These are phyloP conservation scores for Ptilorrhoa leucosticta DNA, from an alignment of 2,113 vertebrate genomes.

Conservation along the genomic window DNA sequence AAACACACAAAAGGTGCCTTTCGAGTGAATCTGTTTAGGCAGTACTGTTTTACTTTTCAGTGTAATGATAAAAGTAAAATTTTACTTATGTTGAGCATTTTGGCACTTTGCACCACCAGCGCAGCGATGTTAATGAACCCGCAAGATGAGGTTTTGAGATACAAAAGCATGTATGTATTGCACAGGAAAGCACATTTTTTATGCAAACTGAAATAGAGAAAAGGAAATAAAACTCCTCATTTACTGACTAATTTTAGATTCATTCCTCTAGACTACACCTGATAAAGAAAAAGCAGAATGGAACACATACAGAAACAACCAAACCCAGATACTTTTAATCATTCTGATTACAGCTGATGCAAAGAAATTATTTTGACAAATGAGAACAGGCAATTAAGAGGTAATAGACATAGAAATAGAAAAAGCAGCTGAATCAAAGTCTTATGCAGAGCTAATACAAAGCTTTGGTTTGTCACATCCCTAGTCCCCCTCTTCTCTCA, in stretches of 20 bases:
- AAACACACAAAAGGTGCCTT: background rate
- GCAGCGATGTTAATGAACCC: background rate
- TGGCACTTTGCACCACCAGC: rapidly evolving
- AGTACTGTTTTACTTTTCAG: background rate
- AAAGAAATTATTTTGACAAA: background rate
- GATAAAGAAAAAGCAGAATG: background rate
- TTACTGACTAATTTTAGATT: background rate
- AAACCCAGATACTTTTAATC: background rate
- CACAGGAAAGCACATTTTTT: background rate
- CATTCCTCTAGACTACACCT: background rate
- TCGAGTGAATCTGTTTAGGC: background rate
- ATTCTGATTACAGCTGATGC: background rate
- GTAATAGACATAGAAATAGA: background rate
- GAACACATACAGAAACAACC: background rate
- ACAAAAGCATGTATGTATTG: background rate
- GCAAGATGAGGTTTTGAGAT: background rate
- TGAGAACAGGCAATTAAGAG: background rate
- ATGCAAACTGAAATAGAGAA: background rate
- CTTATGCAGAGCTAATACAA: background rate
- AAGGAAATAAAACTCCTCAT: background rate
- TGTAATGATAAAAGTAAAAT: background rate
- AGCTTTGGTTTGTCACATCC: background rate
- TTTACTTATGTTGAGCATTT: background rate
- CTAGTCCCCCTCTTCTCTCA: background rate
- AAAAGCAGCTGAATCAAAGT: background rate